phyloP scores from a whole-genome alignment of 2,113 vertebrate species.

The Cephalophus harveyi region DNA sequence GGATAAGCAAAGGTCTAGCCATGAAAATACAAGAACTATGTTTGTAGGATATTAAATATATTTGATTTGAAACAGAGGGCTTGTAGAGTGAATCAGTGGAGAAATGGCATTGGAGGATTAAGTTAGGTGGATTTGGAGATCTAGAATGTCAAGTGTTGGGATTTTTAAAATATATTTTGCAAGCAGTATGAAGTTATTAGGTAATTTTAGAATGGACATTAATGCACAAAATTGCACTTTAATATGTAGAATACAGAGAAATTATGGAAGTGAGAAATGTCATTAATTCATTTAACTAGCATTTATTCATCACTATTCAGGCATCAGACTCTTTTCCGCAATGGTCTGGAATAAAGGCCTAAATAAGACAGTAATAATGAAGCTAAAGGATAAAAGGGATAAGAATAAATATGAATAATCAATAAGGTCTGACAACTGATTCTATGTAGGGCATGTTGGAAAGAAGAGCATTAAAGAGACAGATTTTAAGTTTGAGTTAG shows the following conservation, averaged over 20 bases:
- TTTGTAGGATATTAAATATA: background rate
- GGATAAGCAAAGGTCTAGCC: background rate
- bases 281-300: background rate
- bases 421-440: background rate
- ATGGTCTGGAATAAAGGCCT: background rate
- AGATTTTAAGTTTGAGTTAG: background rate
- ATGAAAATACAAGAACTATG: background rate
- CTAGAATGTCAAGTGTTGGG: background rate
- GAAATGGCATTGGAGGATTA: background rate
- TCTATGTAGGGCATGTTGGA: background rate
- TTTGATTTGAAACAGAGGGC: background rate
- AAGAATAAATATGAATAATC: background rate
- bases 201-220: background rate
- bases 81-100: background rate
- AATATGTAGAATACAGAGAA: background rate
- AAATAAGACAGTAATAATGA: background rate
- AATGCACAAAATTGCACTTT: background rate
- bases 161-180: background rate
- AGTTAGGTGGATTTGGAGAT: background rate
- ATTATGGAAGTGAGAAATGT: background rate
- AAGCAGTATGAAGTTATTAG: background rate
- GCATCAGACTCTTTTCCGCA: background rate
- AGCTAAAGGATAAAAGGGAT: background rate
- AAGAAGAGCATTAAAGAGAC: background rate
- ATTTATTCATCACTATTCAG: background rate